These are phyloP conservation scores for Lepidurus arcticus DNA, from an alignment of 1,140 invertebrate genomes.

Conservation along the genomic window DNA sequence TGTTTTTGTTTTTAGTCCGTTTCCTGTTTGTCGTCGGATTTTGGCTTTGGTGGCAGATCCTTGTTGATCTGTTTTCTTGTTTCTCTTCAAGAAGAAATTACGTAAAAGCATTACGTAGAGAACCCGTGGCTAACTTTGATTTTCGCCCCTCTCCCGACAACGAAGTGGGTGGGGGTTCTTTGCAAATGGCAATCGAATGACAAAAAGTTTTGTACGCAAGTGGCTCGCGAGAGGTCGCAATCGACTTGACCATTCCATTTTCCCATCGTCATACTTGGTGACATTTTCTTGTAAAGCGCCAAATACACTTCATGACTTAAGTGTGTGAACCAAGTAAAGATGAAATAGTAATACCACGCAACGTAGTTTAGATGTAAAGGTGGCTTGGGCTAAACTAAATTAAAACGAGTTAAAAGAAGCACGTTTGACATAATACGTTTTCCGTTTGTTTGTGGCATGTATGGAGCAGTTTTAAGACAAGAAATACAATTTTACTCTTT, in stretches of 20 bases:
- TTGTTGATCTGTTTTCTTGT: background rate
- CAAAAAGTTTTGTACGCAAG: slow-evolving; percentile 11
- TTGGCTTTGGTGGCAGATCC: background rate
- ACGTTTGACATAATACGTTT: background rate
- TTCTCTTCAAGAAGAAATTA: background rate
- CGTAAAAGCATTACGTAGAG: background rate
- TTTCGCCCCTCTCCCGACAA: slow-evolving; percentile 18
- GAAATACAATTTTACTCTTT: slow-evolving; percentile 61
- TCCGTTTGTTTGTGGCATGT: background rate
- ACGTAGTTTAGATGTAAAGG: no score
- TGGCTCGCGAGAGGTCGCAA: slow-evolving; percentile 11
- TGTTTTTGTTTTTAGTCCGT: background rate
- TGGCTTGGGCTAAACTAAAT: background rate
- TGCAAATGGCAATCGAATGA: slow-evolving; percentile 21
- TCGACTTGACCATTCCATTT: slow-evolving; percentile 21
- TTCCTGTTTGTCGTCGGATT: slow-evolving; percentile 15
- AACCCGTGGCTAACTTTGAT: slow-evolving; percentile 2
- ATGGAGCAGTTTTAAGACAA: slow-evolving; percentile 3
- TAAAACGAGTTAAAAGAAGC: background rate
- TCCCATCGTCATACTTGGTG: slow-evolving; percentile 21
- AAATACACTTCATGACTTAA: slow-evolving; percentile 4
- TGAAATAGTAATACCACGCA: no score
- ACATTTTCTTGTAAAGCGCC: slow-evolving; percentile 21
- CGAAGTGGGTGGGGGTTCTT: slow-evolving; percentile 20
- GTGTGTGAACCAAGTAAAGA: no score